Conservation (phyloP, 1,140 invertebrate species). For the Galendromus occidentalis region DNA sequence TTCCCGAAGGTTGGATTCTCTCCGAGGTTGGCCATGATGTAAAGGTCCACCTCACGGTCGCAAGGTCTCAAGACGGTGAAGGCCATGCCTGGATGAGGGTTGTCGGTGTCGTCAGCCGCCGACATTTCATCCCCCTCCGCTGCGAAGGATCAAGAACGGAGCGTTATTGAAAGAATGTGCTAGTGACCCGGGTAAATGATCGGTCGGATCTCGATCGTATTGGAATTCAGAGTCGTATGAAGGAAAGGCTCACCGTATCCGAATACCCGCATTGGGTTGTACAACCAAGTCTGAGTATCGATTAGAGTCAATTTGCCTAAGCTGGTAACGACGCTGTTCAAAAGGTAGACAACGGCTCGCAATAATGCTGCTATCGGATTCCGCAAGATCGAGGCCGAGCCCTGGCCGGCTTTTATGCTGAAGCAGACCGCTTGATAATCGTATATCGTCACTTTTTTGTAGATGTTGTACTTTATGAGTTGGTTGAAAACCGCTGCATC, state of each 20-base stretch:
- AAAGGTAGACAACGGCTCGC: constrained; percentile 20
- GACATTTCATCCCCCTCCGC: too few relatives aligned
- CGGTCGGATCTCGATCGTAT: too few relatives aligned
- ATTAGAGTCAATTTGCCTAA: constrained; percentile 10
- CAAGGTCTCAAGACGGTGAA: constrained; percentile 51
- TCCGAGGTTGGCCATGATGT: constrained; percentile 36
- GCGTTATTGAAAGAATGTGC: too few relatives aligned
- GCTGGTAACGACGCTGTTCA: background rate
- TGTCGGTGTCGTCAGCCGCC: background rate
- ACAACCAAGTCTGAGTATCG: background rate
- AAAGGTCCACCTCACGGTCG: constrained; percentile 65
- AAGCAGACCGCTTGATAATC: constrained; percentile 72
- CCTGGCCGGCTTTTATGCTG: constrained; percentile 35
- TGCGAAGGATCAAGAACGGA: too few relatives aligned
- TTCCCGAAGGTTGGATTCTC: background rate
- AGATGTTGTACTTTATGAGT: constrained; percentile 67
- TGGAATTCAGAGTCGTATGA: too few relatives aligned
- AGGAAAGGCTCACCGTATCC: constrained; percentile 1
- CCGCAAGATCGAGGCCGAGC: constrained; percentile 25
- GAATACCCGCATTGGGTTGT: background rate
- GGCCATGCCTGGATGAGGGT: background rate
- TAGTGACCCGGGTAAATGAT: too few relatives aligned
- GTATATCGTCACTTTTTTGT: constrained; percentile 56
- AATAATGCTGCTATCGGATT: constrained; percentile 16
- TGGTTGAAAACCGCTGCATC: constrained; percentile 89